Evolutionary conservation across 2,113 vertebrate genomes (phyloP), one percentile per base, ranked within the genome.

Genomic region (Trogon surrucura): DNA sequence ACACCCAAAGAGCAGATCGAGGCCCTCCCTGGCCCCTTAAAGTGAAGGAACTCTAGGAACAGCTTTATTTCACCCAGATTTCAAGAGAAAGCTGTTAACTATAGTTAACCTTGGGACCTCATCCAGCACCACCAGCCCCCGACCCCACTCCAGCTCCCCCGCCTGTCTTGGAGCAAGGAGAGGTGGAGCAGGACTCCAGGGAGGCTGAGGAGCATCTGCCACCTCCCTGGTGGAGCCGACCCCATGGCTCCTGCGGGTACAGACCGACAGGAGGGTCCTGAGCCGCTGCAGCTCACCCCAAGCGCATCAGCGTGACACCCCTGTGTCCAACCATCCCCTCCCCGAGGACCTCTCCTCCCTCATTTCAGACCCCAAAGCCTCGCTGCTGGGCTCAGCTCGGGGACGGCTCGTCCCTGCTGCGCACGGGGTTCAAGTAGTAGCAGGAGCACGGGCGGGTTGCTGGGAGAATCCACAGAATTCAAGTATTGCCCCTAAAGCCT

Each of bases 241-340:
- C 32, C 58, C 61, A 5, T 6, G 2, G 3, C 41, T 38, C 19
- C 19, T 2, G 9, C 0, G 1, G 27, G 7, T 9, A 25, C 14
- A 1, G 47, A 50, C 5, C 9, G 13, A 16, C 2, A 41, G 38
- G 30, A 45, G 4, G 10, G 18, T 23, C 62, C 34, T 9, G 29
- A 9, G 6, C 36, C 27, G 69, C 62, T 15, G 4, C 60, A 58
- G 57, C 10, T 2, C 8, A 58, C 54, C 19, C 77, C 25, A 5
- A n/a, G 11, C 29, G 4, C 48, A 2, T 18, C 53, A 17, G 27
- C 2, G 4, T 9, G 11, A 41, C 38, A 8, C 4, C 4, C 8
- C 10, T 13, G 22, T 7, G 45, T 51, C 51, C 66, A 36, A 3
- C 47, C 50, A 2, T 12, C 16, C 38, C 34, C n/a, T 4, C 3